These are phyloP conservation scores for Camponotus pennsylvanicus DNA, from an alignment of 1,140 invertebrate genomes.

Conservation along the genomic window DNA sequence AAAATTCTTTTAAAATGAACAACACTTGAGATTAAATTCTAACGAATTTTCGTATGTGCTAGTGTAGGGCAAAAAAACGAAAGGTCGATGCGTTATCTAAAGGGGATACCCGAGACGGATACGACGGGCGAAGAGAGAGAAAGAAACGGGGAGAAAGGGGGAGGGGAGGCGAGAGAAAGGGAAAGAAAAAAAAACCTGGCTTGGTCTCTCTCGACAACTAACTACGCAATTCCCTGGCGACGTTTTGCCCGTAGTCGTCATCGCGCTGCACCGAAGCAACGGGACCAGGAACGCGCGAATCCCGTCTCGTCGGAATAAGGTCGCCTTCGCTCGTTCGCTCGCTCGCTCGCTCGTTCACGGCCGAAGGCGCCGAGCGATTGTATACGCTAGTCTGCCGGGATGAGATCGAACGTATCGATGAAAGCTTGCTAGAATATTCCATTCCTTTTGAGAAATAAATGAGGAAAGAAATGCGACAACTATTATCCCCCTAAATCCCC, in stretches of 20 bases:
- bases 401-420: neutral
- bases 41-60: neutral
- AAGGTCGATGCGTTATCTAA: neutral
- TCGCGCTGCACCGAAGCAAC: constrained; percentile 33
- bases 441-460: neutral
- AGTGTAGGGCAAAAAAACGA: neutral
- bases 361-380: constrained; percentile 7
- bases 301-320: constrained; percentile 30
- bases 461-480: no score
- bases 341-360: neutral
- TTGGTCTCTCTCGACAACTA: neutral
- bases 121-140: neutral
- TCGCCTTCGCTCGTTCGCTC: constrained; percentile 37
- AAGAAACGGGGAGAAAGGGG: neutral
- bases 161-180: neutral
- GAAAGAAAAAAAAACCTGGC: neutral
- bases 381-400: neutral
- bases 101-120: neutral
- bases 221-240: constrained; percentile 53
- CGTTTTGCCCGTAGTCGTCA: neutral
- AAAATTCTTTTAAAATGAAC: neutral
- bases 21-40: neutral
- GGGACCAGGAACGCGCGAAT: constrained; percentile 24
- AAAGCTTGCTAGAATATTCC: neutral
- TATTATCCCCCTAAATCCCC: no score